Conservation (phyloP, 2,113 vertebrate species). For the Vimba vimba region DNA sequence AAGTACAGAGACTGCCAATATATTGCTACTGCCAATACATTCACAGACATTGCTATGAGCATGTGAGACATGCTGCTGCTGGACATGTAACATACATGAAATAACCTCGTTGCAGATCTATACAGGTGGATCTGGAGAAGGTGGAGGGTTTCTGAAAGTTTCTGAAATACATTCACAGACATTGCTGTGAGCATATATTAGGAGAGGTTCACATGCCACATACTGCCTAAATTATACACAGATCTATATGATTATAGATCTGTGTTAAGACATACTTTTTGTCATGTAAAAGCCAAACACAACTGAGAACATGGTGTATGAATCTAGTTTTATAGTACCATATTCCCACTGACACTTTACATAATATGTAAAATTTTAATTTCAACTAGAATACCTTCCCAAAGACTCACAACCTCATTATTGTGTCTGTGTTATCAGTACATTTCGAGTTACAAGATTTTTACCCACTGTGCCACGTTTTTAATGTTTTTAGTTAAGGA, state of each 20-base stretch:
- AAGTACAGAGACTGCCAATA: too few relatives aligned
- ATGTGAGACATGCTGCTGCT: too few relatives aligned
- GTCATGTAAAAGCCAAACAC: not conserved
- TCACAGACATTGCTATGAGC: too few relatives aligned
- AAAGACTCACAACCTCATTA: not conserved
- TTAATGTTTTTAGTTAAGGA: not conserved
- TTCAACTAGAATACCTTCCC: not conserved
- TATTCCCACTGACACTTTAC: not conserved
- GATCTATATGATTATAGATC: not conserved
- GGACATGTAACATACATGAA: too few relatives aligned
- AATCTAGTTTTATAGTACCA: not conserved
- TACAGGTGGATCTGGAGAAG: too few relatives aligned
- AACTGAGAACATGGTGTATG: not conserved
- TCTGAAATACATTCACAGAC: too few relatives aligned
- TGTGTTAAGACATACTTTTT: not conserved
- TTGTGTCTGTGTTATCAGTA: not conserved
- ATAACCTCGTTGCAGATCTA: too few relatives aligned
- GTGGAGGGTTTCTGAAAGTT: too few relatives aligned
- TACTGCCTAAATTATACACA: not conserved
- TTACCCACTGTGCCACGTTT: not conserved
- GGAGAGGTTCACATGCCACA: too few relatives aligned
- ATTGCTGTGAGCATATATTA: too few relatives aligned
- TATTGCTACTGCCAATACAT: too few relatives aligned
- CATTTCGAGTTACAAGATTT: not conserved
- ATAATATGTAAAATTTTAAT: not conserved